A percentile compares a stretch with the other conserved stretches of the same genome.
phyloP scores from a whole-genome alignment of 2,888 invertebrate genomes.

The Malthinus seriepunctatus region DNA sequence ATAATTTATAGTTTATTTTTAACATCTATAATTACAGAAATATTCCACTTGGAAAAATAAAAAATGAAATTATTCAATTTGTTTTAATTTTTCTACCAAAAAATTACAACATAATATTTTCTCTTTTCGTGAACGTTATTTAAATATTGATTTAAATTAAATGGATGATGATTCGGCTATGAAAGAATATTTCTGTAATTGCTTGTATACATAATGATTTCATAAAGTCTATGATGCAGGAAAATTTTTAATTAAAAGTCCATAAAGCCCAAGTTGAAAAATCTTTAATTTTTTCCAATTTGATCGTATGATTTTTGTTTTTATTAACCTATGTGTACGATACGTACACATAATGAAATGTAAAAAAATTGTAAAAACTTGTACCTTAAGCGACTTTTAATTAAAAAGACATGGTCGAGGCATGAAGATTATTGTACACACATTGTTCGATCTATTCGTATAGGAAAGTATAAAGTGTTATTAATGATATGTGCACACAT shows the following conservation, averaged over 20 bases:
- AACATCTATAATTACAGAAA: slow-evolving; percentile 46
- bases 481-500: slow-evolving; percentile 55
- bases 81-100: neutral
- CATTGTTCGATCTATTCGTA: slow-evolving; percentile 36
- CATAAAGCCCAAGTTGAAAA: neutral
- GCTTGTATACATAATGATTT: slow-evolving; percentile 52
- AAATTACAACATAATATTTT: neutral
- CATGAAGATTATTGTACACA: slow-evolving; percentile 40
- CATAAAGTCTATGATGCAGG: slow-evolving; percentile 48
- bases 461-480: slow-evolving; percentile 55
- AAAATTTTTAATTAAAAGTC: slow-evolving; percentile 33
- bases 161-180: neutral
- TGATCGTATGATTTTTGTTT: neutral
- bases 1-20: slow-evolving; percentile 54
- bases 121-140: neutral
- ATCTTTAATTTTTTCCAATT: neutral
- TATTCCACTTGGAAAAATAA: slow-evolving; percentile 10
- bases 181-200: slow-evolving; percentile 44
- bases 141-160: neutral
- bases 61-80: too few species aligned
- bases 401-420: slow-evolving; percentile 48
- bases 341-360: too few species aligned
- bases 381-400: slow-evolving; percentile 18
- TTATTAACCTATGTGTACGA: neutral
- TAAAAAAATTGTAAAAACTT: slow-evolving; percentile 7